Evolutionary conservation across 2,797 vertebrate genomes (phyloP).

Genomic region (Liparis tanakae): DNA sequence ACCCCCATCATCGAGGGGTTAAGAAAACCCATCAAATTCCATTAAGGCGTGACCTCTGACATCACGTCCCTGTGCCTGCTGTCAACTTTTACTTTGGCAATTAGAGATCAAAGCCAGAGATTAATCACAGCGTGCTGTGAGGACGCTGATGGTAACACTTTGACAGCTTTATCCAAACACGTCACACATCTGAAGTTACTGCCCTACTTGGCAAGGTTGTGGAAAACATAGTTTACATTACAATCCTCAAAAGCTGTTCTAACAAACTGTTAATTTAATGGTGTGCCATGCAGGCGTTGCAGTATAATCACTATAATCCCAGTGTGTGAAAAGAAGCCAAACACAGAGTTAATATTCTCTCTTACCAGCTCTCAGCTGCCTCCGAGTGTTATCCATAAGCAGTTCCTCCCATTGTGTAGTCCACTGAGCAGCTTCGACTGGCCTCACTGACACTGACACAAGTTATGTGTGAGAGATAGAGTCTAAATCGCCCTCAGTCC

Average conservation of each 20-base stretch:
- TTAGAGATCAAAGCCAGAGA: slow-evolving; percentile 45
- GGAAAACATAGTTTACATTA: slow-evolving; percentile 51
- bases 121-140: slow-evolving; percentile 20
- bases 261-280: slow-evolving; percentile 32
- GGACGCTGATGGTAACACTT: slow-evolving; percentile 27
- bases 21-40: slow-evolving; percentile 59
- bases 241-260: slow-evolving; percentile 40
- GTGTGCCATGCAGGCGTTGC: slow-evolving; percentile 27
- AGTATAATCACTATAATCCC: slow-evolving; percentile 28
- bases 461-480: slow-evolving; percentile 52
- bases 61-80: slow-evolving; percentile 5
- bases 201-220: slow-evolving; percentile 48
- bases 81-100: slow-evolving; percentile 30
- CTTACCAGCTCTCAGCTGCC: slow-evolving; percentile 63
- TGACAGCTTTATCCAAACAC: slow-evolving; percentile 57
- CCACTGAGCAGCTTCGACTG: slow-evolving; percentile 45
- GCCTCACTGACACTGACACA: slow-evolving; percentile 47
- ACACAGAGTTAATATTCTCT: slow-evolving; percentile 35
- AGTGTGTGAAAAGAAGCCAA: slow-evolving; percentile 31
- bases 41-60: slow-evolving; percentile 39
- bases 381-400: slow-evolving; percentile 44
- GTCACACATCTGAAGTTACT: slow-evolving; percentile 37
- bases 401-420: slow-evolving; percentile 23
- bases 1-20: slow-evolving; percentile 55
- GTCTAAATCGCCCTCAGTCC: slow-evolving; percentile 53